A percentile compares a stretch with the other conserved stretches of the same genome.
Evolutionary conservation across 2,888 invertebrate genomes (phyloP).

Genomic region (Calameuta idolon): DNA sequence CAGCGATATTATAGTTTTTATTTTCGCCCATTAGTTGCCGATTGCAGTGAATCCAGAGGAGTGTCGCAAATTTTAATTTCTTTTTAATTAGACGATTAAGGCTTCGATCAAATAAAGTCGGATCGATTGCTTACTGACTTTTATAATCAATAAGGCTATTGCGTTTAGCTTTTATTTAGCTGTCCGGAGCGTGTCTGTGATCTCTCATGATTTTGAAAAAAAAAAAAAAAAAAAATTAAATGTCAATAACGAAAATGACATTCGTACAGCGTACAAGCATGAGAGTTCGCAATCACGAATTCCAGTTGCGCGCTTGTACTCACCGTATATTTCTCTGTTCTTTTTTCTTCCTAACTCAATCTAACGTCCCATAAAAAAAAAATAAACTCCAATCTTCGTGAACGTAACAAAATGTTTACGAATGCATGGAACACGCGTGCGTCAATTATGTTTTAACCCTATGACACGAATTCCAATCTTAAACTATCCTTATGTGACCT

Average conservation of each 20-base stretch:
- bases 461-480: neutral
- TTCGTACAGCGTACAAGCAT: constrained; percentile 12
- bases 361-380: constrained; percentile 22
- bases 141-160: neutral
- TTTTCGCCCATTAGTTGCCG: neutral
- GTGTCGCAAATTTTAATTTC: constrained; percentile 7
- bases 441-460: neutral
- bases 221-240: constrained; percentile 12
- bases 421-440: neutral
- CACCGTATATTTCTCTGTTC: constrained; percentile 55
- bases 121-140: neutral
- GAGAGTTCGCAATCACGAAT: constrained; percentile 34
- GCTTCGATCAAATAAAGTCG: neutral
- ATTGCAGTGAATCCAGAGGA: neutral
- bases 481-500: neutral
- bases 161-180: constrained; percentile 41
- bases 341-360: constrained; percentile 54
- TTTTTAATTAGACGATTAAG: constrained; percentile 3
- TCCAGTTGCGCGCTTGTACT: constrained; percentile 53
- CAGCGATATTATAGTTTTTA: neutral
- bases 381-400: neutral
- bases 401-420: neutral
- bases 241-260: neutral
- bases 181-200: constrained; percentile 38
- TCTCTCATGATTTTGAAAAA: constrained; percentile 24